Evolutionary conservation across 2,113 vertebrate genomes (phyloP), one percentile per base, ranked within the genome.

Genomic region (Pagrus major): DNA sequence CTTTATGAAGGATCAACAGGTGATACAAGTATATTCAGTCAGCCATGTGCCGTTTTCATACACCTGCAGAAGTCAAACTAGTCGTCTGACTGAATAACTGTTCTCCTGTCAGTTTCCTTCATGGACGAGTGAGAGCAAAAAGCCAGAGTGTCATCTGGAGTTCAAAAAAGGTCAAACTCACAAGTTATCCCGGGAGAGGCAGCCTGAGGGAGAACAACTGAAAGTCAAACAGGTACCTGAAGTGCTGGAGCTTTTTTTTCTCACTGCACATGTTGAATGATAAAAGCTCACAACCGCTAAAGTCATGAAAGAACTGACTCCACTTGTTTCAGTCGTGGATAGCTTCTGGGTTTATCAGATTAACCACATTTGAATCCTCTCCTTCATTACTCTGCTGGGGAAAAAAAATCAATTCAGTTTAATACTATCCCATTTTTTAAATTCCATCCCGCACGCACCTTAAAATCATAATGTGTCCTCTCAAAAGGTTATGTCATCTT

Each of bases 401-500:
- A 70, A 65, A 18, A 49, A 49, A 70, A 65, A 18, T 29, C 1
- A 14, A 25, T 71, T 71, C 16, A 35, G 1, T 44, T 68, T 41
- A n/a, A 60, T 6, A n/a, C 25, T 42, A 39, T 39, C 18, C 18
- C 25, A 11, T 33, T 20, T n/a, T 78, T 63, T 56, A 0, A 35
- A 18, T 70, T 58, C 25, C 23, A 12, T 49, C 73, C 21, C 61
- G 68, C 49, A 8, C 60, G 54, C 35, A 54, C 60, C 59, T 81
- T 52, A 42, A 77, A 79, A 59, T 85, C 60, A 60, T 49, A 37
- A 58, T 11, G 15, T 37, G 60, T 54, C 80, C 23, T 71, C 47
- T 71, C 58, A 29, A n/a, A 69, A 84, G 33, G 39, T 65, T 46
- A 56, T 73, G 56, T 81, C 71, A 66, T 78, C 64, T 78, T 78